Evolutionary conservation across 2,113 vertebrate species (phyloP), one percentile per base, ranked within the genome.

Genomic region (Perca schrenkii): DNA sequence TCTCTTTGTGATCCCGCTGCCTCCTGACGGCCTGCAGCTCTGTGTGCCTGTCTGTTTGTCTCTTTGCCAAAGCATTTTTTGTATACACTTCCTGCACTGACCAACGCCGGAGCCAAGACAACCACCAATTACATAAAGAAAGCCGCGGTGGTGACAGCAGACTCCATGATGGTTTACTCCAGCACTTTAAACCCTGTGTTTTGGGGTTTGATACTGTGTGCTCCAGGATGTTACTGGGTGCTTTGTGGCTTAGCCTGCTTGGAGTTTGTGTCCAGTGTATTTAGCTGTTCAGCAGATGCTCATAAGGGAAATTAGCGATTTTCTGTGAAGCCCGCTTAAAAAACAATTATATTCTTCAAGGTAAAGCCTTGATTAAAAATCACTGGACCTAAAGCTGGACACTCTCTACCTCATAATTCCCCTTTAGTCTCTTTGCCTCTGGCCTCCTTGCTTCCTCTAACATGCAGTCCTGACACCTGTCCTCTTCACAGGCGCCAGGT

Each of bases 121-220:
- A 92, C 93, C 94, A 79, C 84, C 89, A 88, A 89, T 91, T 93
- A 89, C 88, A 89, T 6, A 21, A 52, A 88, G 86, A 73, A 89
- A 92, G 85, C 93, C 91, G 8, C 89, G 25, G 90, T 68, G 86
- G 89, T 93, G 90, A 91, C 85, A 78, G 88, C 77, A 40, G 76
- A 77, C 85, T 43, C 74, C 74, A n/a, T 57, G 62, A 89, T 91
- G 91, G 85, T 90, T 92, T 86, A 62, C 84, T 90, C n/a, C 74
- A 64, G 67, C 66, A 62, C 83, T 91, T 87, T 49, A 76, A 87
- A 91, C 76, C 87, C 87, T 89, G 87, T 91, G 87, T 91, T 92
- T 93, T 81, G 90, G 84, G 91, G 89, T 93, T 89, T 84, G 73
- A 74, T 80, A 34, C 85, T 77, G 77, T 86, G 82, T 64, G 74